Evolutionary conservation across 2,888 invertebrate genomes (phyloP).

Genomic region (Tenthredo notha): DNA sequence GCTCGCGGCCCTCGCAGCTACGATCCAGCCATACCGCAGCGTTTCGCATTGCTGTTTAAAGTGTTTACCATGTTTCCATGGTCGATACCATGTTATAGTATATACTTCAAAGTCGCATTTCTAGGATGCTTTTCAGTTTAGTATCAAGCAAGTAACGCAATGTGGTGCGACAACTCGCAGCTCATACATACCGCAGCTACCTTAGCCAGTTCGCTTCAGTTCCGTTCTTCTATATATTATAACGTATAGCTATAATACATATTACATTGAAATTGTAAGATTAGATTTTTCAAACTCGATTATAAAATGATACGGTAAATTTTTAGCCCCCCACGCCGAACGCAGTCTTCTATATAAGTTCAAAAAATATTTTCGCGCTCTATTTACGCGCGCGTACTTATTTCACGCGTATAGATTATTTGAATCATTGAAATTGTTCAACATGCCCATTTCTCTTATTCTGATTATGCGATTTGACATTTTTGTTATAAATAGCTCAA

Average conservation of each 20-base stretch:
- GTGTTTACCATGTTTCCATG: conserved; percentile 53
- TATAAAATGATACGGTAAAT: not conserved
- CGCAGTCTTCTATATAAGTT: not conserved
- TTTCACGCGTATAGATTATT: not conserved
- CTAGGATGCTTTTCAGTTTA: conserved; percentile 35
- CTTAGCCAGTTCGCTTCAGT: not conserved
- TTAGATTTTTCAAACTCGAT: not conserved
- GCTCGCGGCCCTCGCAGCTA: conserved; percentile 1
- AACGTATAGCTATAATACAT: not conserved
- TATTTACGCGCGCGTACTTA: not conserved
- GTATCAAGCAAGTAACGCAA: conserved; percentile 33
- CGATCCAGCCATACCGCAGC: conserved; percentile 35
- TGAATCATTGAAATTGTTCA: not conserved
- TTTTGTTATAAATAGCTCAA: not conserved
- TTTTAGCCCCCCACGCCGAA: not conserved
- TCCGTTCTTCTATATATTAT: not conserved
- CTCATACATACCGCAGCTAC: not conserved
- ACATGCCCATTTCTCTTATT: not conserved
- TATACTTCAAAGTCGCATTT: conserved; percentile 41
- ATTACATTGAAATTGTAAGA: not conserved
- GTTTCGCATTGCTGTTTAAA: conserved; percentile 51
- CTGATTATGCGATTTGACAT: not conserved
- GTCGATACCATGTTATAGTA: conserved; percentile 33
- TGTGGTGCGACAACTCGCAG: conserved; percentile 39
- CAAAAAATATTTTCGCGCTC: conserved; percentile 2